Evolutionary conservation across 2,888 invertebrate species (phyloP).

Genomic region (Amphipoea oculea): DNA sequence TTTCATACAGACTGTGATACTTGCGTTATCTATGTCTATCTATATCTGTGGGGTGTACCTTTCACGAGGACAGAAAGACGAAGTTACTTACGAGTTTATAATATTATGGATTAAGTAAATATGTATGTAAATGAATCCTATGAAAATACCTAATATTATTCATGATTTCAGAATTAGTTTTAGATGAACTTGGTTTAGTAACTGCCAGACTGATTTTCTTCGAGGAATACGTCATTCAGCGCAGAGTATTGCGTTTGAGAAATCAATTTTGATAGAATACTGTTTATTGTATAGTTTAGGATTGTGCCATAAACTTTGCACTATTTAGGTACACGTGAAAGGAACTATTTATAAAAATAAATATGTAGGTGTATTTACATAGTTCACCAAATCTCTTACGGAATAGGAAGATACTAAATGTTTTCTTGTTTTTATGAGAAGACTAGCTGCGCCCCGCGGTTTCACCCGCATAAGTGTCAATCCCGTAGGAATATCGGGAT

Average conservation of each 20-base stretch:
- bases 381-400: slow-evolving; percentile 4
- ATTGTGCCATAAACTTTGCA: neutral
- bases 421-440: neutral
- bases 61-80: no score
- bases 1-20: no score
- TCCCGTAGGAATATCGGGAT: no score
- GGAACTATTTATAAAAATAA: slow-evolving; percentile 1
- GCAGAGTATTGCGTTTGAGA: neutral
- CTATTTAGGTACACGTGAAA: neutral
- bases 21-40: no score
- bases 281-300: neutral
- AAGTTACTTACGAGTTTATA: neutral
- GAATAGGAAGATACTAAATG: neutral
- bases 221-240: no score
- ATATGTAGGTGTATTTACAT: slow-evolving; percentile 4
- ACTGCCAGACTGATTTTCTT: neutral
- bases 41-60: no score
- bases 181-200: neutral
- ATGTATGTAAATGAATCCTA: neutral
- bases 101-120: neutral
- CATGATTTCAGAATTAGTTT: neutral
- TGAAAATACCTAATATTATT: neutral
- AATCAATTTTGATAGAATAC: neutral
- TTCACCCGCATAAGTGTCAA: no score
- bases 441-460: no score